These are phyloP conservation scores for Cyclopterus lumpus DNA, from an alignment of 2,797 vertebrate species.

Conservation along the genomic window DNA sequence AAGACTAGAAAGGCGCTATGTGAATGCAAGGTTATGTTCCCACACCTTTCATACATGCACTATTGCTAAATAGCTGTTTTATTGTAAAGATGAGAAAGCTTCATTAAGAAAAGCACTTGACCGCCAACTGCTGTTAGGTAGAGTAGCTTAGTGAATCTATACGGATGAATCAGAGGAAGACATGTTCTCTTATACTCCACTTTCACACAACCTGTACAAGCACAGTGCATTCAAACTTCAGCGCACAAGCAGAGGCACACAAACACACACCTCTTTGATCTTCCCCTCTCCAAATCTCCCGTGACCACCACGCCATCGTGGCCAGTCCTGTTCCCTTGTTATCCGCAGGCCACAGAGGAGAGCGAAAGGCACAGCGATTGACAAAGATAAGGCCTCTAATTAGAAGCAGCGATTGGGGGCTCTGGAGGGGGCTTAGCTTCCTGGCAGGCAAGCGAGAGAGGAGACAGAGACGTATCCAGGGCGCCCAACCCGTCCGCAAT, in stretches of 20 bases:
- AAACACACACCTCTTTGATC: constrained; percentile 30
- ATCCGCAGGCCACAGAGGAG: constrained; percentile 58
- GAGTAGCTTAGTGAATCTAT: constrained; percentile 22
- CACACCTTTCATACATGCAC: not conserved
- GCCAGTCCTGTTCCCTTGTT: constrained; percentile 47
- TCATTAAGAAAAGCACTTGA: constrained; percentile 48
- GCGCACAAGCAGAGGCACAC: constrained; percentile 7
- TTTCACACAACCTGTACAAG: constrained; percentile 4
- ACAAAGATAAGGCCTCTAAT: constrained; percentile 82
- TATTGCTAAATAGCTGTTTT: not conserved
- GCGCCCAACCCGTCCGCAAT: constrained; percentile 69
- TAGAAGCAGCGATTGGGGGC: constrained; percentile 76
- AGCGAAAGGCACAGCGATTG: constrained; percentile 72
- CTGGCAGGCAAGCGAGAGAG: constrained; percentile 64
- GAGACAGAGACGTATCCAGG: constrained; percentile 72
- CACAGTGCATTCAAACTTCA: constrained; percentile 12
- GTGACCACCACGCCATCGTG: constrained; percentile 37
- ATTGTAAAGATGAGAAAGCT: not conserved
- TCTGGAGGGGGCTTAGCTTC: constrained; percentile 73
- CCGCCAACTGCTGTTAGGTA: constrained; percentile 21
- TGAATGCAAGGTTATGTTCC: not conserved
- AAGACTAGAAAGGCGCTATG: not conserved
- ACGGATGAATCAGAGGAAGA: constrained; percentile 19
- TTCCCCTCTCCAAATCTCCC: not conserved
- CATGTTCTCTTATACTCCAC: constrained; percentile 1